These are phyloP conservation scores for Recurvirostra avosetta DNA, from an alignment of 2,113 vertebrate species.

Conservation along the genomic window DNA sequence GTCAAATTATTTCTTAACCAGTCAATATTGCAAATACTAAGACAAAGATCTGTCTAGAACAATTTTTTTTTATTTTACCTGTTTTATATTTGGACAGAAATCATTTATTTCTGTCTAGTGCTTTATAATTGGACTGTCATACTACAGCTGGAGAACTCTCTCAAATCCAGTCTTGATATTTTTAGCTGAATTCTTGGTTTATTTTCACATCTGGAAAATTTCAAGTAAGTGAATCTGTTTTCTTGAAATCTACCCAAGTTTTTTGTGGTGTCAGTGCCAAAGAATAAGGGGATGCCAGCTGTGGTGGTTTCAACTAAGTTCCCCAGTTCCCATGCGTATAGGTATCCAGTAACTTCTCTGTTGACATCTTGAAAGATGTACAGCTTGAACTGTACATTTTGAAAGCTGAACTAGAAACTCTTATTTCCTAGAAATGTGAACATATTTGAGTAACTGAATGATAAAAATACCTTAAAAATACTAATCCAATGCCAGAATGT, in stretches of 20 bases:
- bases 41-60: not conserved
- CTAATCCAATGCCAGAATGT: not conserved
- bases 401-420: not conserved
- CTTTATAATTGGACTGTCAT: not conserved
- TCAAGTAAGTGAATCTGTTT: not conserved
- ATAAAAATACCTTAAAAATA: not conserved
- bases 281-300: not conserved
- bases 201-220: not conserved
- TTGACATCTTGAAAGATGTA: not conserved
- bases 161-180: not conserved
- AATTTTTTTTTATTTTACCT: not conserved
- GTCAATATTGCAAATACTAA: not conserved
- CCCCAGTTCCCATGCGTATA: rapidly evolving
- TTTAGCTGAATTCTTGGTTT: not conserved
- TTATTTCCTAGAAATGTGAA: not conserved
- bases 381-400: not conserved
- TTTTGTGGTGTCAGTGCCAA: not conserved
- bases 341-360: not conserved
- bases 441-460: not conserved
- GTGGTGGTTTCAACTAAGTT: not conserved
- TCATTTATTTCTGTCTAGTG: rapidly evolving
- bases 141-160: not conserved
- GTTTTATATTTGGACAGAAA: not conserved
- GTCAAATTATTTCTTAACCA: not conserved
- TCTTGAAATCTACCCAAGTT: not conserved